Conservation (phyloP, 2,113 vertebrate species). For the Perccottus glenii region DNA sequence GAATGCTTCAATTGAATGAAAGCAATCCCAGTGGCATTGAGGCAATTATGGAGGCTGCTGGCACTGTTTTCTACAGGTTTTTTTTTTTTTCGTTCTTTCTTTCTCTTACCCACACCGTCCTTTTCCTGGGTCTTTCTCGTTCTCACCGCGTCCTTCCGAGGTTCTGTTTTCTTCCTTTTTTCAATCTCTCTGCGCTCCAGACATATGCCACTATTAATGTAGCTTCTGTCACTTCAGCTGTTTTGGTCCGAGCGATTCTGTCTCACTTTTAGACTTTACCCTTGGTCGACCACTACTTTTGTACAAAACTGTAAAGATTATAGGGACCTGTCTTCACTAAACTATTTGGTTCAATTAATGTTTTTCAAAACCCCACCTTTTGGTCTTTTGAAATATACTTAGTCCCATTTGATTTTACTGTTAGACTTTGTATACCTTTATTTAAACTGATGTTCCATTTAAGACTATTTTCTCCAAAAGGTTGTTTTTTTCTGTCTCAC, state of each 20-base stretch:
- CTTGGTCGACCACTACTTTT: neutral
- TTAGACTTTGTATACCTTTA: too few relatives aligned
- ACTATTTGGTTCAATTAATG: too few relatives aligned
- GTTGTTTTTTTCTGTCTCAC: too few relatives aligned
- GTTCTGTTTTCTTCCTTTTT: slow-evolving; percentile 46
- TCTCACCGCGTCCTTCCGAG: slow-evolving; percentile 37
- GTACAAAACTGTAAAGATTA: neutral
- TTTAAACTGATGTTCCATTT: too few relatives aligned
- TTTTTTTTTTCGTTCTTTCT: slow-evolving; percentile 5
- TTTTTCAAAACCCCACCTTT: too few relatives aligned
- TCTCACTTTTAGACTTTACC: slow-evolving; percentile 20
- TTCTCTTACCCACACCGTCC: slow-evolving; percentile 13
- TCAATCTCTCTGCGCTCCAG: slow-evolving; percentile 55
- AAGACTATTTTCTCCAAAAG: too few relatives aligned
- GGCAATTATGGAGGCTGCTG: slow-evolving; percentile 73
- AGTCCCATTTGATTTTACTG: too few relatives aligned
- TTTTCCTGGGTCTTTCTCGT: slow-evolving; percentile 28
- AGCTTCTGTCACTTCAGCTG: slow-evolving; percentile 79
- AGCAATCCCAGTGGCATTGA: slow-evolving; percentile 73
- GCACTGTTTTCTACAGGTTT: slow-evolving; percentile 54
- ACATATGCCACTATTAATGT: slow-evolving; percentile 77
- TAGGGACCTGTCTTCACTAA: neutral
- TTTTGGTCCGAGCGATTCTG: slow-evolving; percentile 62
- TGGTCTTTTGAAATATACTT: too few relatives aligned
- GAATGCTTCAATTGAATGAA: slow-evolving; percentile 74